Conservation (phyloP, 2,113 vertebrate genomes). For the Glaucidium brasilianum region DNA sequence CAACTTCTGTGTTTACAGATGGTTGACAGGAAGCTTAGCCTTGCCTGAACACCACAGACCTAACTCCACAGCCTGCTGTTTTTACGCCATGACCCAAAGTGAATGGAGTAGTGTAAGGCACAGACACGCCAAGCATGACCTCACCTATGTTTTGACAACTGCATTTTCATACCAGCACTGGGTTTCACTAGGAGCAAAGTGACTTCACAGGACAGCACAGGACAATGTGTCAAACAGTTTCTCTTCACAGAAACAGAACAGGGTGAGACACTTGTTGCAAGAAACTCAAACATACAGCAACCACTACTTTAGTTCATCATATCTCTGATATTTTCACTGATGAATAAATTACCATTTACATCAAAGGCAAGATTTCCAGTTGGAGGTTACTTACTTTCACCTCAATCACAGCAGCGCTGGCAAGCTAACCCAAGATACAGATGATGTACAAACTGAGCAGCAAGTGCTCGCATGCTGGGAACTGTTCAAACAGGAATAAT, state of each 20-base stretch:
- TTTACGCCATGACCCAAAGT: neutral
- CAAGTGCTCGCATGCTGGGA: constrained; percentile 34
- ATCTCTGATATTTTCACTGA: neutral
- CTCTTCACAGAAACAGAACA: neutral
- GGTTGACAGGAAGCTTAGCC: neutral
- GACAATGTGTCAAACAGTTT: neutral
- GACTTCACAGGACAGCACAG: neutral
- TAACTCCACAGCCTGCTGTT: neutral
- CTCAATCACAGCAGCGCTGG: constrained; percentile 16
- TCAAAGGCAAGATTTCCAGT: neutral
- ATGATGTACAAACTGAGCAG: constrained; percentile 22
- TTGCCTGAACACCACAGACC: neutral
- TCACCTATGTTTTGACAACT: neutral
- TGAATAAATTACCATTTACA: neutral
- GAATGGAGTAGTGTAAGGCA: neutral
- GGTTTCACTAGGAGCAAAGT: neutral
- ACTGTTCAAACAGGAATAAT: constrained; percentile 57
- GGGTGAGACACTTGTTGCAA: neutral
- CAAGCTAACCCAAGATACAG: neutral
- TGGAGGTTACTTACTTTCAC: constrained; percentile 9
- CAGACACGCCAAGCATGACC: neutral
- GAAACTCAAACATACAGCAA: neutral
- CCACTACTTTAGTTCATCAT: neutral
- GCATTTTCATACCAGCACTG: neutral
- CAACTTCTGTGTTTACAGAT: neutral